Conservation (phyloP, 1,140 invertebrate species). For the Halictus rubicundus region DNA sequence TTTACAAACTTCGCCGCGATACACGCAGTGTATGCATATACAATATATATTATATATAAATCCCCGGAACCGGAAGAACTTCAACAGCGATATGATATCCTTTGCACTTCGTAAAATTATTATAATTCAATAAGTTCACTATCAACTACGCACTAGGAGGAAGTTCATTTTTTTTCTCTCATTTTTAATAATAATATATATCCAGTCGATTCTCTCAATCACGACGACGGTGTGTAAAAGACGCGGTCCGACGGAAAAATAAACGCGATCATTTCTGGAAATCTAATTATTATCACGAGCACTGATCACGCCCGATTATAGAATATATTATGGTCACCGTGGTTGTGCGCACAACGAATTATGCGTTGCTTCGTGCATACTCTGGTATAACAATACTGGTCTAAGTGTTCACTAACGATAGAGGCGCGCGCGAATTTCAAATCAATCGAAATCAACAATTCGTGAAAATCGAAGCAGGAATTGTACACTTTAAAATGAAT, state of each 20-base stretch:
- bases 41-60: conserved; percentile 47
- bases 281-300: conserved; percentile 46
- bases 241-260: conserved; percentile 37
- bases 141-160: conserved; percentile 21
- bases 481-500: conserved; percentile 48
- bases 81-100: conserved; percentile 59
- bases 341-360: conserved; percentile 44
- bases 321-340: conserved; percentile 25
- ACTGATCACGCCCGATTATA: conserved; percentile 20
- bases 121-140: conserved; percentile 37
- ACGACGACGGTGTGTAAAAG: conserved; percentile 29
- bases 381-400: conserved; percentile 39
- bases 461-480: conserved; percentile 16
- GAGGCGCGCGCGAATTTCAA: not conserved
- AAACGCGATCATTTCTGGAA: conserved; percentile 47
- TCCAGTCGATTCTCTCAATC: conserved; percentile 24
- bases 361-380: conserved; percentile 25
- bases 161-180: conserved; percentile 13
- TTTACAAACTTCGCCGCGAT: conserved; percentile 29
- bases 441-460: conserved; percentile 3
- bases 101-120: conserved; percentile 50
- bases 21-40: conserved; percentile 47
- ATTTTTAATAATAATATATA: too few species aligned
- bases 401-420: conserved; percentile 5
- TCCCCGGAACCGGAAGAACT: conserved; percentile 51